Evolutionary conservation across 2,797 vertebrate genomes (phyloP), one percentile per base, ranked within the genome.

Genomic region (Dendrocincla fuliginosa): DNA sequence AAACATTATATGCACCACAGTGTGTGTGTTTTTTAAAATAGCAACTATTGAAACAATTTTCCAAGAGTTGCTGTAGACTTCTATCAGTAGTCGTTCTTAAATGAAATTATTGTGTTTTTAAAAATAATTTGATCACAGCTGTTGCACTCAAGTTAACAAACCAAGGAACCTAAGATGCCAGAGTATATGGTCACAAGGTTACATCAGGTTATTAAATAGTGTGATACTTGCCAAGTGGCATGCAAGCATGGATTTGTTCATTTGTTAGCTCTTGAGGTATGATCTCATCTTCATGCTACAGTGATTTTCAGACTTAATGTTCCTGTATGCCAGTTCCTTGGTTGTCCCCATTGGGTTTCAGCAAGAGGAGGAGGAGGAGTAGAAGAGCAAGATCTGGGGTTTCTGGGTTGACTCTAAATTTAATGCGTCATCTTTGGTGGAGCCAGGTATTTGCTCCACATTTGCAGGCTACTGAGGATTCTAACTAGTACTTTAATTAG

Each of bases 81-180:
- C 12, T 59, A 3, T 78, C 24, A 16, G 14, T 85, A 80, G 10
- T 57, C 65, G 55, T 89, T 89, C 25, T 70, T 64, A 59, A 71
- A 85, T 70, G 3, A 73, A 92, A 27, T 49, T 1, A 73, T 23
- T 87, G 53, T 65, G 22, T 39, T 89, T 89, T 93, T 37, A 24
- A 92, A 92, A 90, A 53, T 37, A 50, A 80, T 87, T 80, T 46
- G 16, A 41, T 91, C 59, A 64, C 50, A 78, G 61, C 27, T 91
- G 42, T 89, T 93, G 68, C n/a, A 74, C 53, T 91, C 16, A 63
- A 73, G 75, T 92, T 82, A 92, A 87, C 63, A 79, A 85, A 89
- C 33, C 24, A 67, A 79, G 84, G 53, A 80, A 77, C 25, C 46
- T 61, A 77, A 60, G 32, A 61, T 92, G 39, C 57, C 50, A 39